These are phyloP conservation scores for Zelostemma sp. DNA, from an alignment of 1,140 invertebrate species.

Conservation along the genomic window DNA sequence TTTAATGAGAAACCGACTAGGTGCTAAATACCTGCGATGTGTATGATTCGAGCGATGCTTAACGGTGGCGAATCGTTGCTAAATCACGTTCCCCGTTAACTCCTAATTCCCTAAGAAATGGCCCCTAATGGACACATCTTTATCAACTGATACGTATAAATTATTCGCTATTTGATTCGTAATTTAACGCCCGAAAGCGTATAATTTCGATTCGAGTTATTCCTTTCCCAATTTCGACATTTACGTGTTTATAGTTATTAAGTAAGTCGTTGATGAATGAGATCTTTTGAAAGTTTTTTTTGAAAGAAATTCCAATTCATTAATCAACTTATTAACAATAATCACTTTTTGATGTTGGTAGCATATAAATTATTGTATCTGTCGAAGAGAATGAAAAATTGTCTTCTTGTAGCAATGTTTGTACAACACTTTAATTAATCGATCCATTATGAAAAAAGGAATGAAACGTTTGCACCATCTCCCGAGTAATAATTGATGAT, in stretches of 20 bases:
- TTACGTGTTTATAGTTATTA: background rate
- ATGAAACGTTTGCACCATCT: background rate
- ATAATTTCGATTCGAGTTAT: constrained; percentile 1
- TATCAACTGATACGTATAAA: constrained; percentile 23
- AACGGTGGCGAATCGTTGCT: constrained; percentile 17
- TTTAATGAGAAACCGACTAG: constrained; percentile 51
- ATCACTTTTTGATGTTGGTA: background rate
- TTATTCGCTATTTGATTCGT: constrained; percentile 11
- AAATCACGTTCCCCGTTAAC: constrained; percentile 4
- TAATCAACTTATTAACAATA: background rate
- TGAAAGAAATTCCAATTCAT: constrained; percentile 1
- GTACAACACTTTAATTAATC: background rate
- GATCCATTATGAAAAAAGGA: background rate
- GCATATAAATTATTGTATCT: background rate
- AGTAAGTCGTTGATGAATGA: background rate
- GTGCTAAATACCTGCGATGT: constrained; percentile 35
- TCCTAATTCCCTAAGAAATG: constrained; percentile 22
- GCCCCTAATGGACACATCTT: constrained; percentile 15
- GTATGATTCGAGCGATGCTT: constrained; percentile 23
- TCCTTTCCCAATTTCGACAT: constrained; percentile 1
- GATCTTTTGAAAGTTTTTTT: background rate
- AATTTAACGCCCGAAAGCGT: background rate
- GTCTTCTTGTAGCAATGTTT: background rate
- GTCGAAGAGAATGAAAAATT: background rate
- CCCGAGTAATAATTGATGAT: background rate